Base-by-base conservation (phyloP, 2,888 invertebrate species). In the Balanococcus diminutus region DNA sequence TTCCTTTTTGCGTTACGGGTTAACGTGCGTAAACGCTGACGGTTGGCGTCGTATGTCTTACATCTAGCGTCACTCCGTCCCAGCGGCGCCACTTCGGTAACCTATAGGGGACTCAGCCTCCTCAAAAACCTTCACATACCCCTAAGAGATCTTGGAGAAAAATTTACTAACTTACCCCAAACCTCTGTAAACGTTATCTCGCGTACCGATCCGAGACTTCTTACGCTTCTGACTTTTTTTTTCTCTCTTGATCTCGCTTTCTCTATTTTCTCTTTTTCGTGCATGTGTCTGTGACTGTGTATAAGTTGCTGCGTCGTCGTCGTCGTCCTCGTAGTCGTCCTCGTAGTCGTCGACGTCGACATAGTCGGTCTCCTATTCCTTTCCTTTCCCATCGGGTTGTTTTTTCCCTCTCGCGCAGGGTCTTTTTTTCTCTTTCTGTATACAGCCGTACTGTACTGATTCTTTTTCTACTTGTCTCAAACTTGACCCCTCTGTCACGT, bases 31-130 rank as follows among this genome's bases (percentile, higher is more conserved):
- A 85, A 85, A 85, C 79, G 85, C 85, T 85, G 85, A 85, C 86
- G 82, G 86, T 86, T 86, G 86, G 86, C 86, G 86, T 86, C 86
- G 86, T 86, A 86, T 86, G 81, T 86, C 86, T 86, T 82, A 82
- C 81, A 82, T 82, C 82, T 36, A 81, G 67, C 81, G 81, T 81
- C 46, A 82, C 67, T 56, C 72, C 86, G 86, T 82, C 86, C 81
- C 46, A 61, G 46, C 39, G 86, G 86, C 86, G 86, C 86, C 86
- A 82, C 86, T 85, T 79, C 79, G 85, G 85, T 85, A 85, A 85
- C 85, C 85, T 85, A 85, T 79, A 85, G 85, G 85, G 85, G 85
- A 79, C 85, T 85, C 85, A 85, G 85, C 85, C 85, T 85, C 79
- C 85, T 85, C 85, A 75, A 85, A 85, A 85, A 85, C 75, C 85